Percentiles rank a stretch among this genome's conserved stretches.
Conservation (phyloP, 2,113 vertebrate species). For the Smithornis capensis region DNA sequence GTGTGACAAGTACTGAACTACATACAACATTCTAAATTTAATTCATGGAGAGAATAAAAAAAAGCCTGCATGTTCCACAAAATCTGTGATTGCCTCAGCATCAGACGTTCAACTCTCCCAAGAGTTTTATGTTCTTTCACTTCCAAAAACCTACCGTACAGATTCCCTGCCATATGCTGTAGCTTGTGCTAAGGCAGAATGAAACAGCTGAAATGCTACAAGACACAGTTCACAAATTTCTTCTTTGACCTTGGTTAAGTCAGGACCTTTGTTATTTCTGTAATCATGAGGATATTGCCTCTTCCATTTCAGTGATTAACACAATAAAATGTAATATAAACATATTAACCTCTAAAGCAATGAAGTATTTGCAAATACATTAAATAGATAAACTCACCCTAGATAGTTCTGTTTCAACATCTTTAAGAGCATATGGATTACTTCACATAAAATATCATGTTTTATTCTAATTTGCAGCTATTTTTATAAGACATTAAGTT, state of each 20-base stretch:
- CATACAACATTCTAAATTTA: slow-evolving; percentile 27
- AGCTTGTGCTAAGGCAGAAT: neutral
- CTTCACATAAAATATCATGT: neutral
- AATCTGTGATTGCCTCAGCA: slow-evolving; percentile 33
- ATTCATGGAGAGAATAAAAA: slow-evolving; percentile 6
- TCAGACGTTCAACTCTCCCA: neutral
- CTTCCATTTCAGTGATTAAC: neutral
- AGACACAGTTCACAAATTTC: neutral
- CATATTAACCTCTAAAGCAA: neutral
- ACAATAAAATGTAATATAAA: neutral
- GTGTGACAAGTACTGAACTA: neutral
- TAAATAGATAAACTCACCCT: neutral
- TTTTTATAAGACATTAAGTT: neutral
- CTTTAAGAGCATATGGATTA: neutral
- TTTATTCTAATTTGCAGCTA: neutral
- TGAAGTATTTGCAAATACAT: neutral
- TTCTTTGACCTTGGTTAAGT: neutral
- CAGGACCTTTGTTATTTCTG: neutral
- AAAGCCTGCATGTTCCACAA: neutral
- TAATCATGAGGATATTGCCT: neutral
- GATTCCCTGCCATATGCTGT: slow-evolving; percentile 34
- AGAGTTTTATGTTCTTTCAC: slow-evolving; percentile 11
- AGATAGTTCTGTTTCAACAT: neutral
- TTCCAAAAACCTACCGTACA: neutral
- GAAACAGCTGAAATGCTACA: neutral